Conservation (phyloP, 2,888 invertebrate species). For the Calameuta idolon region DNA sequence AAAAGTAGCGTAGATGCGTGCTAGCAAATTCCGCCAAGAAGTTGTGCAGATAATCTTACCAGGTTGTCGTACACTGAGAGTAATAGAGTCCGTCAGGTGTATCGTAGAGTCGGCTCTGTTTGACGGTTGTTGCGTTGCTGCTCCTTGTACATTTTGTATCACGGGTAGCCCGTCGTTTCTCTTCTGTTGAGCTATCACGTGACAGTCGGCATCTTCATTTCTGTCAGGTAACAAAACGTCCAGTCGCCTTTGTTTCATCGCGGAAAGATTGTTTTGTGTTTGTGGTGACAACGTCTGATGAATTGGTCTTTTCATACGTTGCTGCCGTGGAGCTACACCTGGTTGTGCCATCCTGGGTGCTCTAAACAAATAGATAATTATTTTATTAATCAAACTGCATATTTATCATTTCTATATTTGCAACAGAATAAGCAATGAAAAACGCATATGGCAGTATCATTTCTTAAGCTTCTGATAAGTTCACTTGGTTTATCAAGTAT, state of each 20-base stretch:
- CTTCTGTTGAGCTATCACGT: slow-evolving; percentile 80
- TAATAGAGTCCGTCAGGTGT: slow-evolving; percentile 80
- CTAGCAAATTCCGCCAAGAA: slow-evolving; percentile 3
- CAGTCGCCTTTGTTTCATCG: slow-evolving; percentile 68
- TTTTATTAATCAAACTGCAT: no score
- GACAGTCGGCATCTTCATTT: slow-evolving; percentile 81
- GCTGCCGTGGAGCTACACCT: slow-evolving; percentile 55
- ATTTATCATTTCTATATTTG: no score
- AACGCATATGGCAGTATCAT: no score
- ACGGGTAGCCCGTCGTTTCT: slow-evolving; percentile 79
- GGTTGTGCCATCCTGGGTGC: slow-evolving; percentile 49
- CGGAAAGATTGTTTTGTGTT: slow-evolving; percentile 49
- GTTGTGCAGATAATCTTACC: slow-evolving; percentile 44
- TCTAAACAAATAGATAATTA: slow-evolving; percentile 33
- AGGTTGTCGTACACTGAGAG: slow-evolving; percentile 72
- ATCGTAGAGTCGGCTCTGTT: slow-evolving; percentile 70
- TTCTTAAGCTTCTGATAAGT: no score
- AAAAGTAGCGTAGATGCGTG: slow-evolving; percentile 16
- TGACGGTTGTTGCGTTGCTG: slow-evolving; percentile 45
- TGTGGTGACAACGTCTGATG: slow-evolving; percentile 33
- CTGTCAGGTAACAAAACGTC: slow-evolving; percentile 77
- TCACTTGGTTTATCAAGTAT: no score
- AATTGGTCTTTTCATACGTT: slow-evolving; percentile 59
- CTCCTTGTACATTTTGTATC: slow-evolving; percentile 80
- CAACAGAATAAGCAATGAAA: no score